A percentile compares a stretch with the other conserved stretches of the same genome.
These are phyloP conservation scores for Akabosia matsudoensis DNA, from an alignment of 1,140 invertebrate genomes.

Conservation along the genomic window DNA sequence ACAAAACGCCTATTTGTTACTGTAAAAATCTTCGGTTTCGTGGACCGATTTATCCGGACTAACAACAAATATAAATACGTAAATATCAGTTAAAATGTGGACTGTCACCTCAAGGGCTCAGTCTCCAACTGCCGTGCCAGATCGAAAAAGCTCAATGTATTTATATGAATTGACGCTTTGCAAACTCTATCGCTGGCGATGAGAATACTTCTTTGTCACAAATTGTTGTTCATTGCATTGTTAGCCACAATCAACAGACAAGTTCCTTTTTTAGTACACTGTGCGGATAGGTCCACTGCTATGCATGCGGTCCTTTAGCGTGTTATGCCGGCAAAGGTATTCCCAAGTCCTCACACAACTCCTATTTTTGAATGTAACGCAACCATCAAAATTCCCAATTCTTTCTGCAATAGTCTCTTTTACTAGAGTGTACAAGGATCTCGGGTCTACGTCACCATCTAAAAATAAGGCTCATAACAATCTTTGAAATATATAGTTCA, in stretches of 20 bases:
- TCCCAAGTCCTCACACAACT: background rate
- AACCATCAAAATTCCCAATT: slow-evolving; percentile 15
- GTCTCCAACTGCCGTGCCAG: slow-evolving; percentile 1
- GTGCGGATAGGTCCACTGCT: background rate
- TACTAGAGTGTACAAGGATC: background rate
- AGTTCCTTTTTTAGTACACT: background rate
- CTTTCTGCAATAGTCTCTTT: background rate
- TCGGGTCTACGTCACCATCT: background rate
- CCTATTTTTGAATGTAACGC: background rate
- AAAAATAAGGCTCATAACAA: background rate
- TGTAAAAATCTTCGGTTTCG: background rate
- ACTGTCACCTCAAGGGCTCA: background rate
- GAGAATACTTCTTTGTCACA: background rate
- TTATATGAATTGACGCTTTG: background rate
- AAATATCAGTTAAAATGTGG: background rate
- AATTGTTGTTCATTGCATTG: background rate
- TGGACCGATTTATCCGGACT: background rate
- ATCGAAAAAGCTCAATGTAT: background rate
- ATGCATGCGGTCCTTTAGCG: background rate
- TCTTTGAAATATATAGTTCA: too few species aligned
- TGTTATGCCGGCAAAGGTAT: background rate
- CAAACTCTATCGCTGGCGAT: background rate
- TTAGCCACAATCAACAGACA: background rate
- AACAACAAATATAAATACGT: background rate
- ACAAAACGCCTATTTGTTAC: background rate